Percentiles rank a stretch among this genome's conserved stretches.
Evolutionary conservation across 2,888 invertebrate species (phyloP).

Genomic region (Coelogynopora nodosa): DNA sequence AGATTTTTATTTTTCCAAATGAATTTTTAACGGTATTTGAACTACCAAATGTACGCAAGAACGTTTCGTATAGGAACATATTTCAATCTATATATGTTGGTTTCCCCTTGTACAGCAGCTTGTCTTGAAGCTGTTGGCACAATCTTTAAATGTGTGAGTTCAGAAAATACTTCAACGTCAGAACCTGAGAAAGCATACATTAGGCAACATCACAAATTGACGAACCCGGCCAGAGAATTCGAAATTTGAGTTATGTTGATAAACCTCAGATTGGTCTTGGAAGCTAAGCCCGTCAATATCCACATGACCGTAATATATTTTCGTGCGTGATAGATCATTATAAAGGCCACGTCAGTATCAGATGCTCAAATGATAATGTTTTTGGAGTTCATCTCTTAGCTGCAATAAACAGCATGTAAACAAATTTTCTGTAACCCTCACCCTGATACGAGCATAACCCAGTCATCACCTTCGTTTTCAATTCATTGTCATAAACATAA

Average conservation of each 20-base stretch:
- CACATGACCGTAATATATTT: not conserved
- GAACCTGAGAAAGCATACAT: not conserved
- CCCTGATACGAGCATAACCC: not conserved
- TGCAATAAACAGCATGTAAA: not conserved
- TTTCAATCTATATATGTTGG: not conserved
- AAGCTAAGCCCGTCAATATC: not conserved
- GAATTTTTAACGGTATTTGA: no score
- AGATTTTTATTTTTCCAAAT: no score
- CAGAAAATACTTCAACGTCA: not conserved
- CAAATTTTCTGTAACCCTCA: not conserved
- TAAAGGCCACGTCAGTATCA: not conserved
- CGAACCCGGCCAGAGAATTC: not conserved
- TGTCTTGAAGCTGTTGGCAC: not conserved
- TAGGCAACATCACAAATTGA: not conserved
- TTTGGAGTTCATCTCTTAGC: not conserved
- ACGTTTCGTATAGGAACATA: not conserved
- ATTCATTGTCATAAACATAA: not conserved
- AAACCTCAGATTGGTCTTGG: not conserved
- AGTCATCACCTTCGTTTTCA: not conserved
- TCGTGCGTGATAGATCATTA: not conserved
- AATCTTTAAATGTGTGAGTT: not conserved
- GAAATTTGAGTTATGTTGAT: not conserved
- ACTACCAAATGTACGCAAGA: not conserved
- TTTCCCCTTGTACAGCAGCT: not conserved
- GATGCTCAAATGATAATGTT: not conserved